phyloP scores from a whole-genome alignment of 2,888 invertebrate genomes.

The Trichopoda pennipes region DNA sequence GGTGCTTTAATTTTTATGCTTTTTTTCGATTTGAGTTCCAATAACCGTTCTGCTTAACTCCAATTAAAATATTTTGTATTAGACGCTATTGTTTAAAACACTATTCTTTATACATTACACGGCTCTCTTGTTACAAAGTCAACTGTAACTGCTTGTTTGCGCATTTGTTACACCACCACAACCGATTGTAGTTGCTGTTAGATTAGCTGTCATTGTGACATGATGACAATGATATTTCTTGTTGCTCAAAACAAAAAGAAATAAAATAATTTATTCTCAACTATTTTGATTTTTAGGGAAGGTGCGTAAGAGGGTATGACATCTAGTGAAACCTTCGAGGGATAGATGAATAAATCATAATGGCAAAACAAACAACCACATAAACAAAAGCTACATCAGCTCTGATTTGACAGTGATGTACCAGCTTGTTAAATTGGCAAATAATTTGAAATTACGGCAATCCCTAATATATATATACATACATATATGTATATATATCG shows the following conservation, averaged over 20 bases:
- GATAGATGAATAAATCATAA: conserved; percentile 8
- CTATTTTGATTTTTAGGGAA: conserved; percentile 45
- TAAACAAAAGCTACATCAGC: conserved; percentile 19
- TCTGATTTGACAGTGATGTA: conserved; percentile 79
- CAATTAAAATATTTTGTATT: conserved; percentile 72
- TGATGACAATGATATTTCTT: conserved; percentile 75
- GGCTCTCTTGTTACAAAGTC: conserved; percentile 13
- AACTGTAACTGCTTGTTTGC: conserved; percentile 49
- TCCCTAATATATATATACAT: not conserved
- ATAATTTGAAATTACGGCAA: conserved; percentile 61
- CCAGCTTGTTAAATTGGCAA: conserved; percentile 77
- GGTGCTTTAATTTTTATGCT: conserved; percentile 44
- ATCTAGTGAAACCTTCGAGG: conserved; percentile 38
- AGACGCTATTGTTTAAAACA: conserved; percentile 60
- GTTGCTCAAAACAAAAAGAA: conserved; percentile 14
- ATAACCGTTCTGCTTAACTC: conserved; percentile 74
- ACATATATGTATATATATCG: not conserved
- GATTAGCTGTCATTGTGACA: conserved; percentile 77
- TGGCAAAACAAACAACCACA: conserved; percentile 12
- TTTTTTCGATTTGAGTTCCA: conserved; percentile 30
- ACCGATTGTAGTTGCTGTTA: conserved; percentile 74
- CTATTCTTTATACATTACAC: not conserved
- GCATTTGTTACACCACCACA: conserved; percentile 44
- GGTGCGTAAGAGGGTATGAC: conserved; percentile 20
- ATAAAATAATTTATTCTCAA: conserved; percentile 8